These are phyloP conservation scores for Drepana arcuata DNA, from an alignment of 1,140 invertebrate species.

Conservation along the genomic window DNA sequence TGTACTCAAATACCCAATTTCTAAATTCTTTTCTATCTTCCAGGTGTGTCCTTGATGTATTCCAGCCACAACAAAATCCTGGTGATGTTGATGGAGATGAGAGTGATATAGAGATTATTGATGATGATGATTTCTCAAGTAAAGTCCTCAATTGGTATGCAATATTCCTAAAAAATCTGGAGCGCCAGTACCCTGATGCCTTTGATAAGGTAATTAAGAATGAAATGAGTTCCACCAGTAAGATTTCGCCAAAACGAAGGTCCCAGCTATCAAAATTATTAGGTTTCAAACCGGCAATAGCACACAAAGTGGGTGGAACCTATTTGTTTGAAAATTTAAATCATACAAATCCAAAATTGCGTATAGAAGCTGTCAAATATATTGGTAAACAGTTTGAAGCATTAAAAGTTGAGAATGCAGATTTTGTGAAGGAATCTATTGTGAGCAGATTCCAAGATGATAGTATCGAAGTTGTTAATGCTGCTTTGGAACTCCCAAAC, in stretches of 20 bases:
- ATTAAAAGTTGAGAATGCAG: conserved; percentile 63
- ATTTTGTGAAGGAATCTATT: conserved; percentile 73
- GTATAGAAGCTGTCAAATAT: conserved; percentile 75
- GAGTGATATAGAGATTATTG: conserved; percentile 66
- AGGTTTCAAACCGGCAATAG: conserved; percentile 70
- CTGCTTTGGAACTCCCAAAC: conserved; percentile 60
- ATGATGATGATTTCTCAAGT: conserved; percentile 31
- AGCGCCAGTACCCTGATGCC: conserved; percentile 76
- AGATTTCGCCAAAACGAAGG: conserved; percentile 23
- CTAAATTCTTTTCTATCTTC: conserved; percentile 30
- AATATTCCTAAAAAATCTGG: conserved; percentile 68
- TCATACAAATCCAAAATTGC: conserved; percentile 74
- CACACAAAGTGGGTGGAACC: conserved; percentile 65
- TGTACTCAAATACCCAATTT: too few relatives aligned
- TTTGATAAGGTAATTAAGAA: conserved; percentile 77
- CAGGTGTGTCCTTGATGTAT: conserved; percentile 65
- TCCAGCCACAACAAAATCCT: conserved; percentile 17
- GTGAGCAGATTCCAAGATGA: conserved; percentile 75
- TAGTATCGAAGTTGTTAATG: conserved; percentile 66
- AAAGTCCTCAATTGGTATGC: conserved; percentile 67
- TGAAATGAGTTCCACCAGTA: conserved; percentile 48
- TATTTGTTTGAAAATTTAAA: conserved; percentile 79
- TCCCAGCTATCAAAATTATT: conserved; percentile 49
- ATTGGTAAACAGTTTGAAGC: conserved; percentile 68
- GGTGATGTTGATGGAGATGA: conserved; percentile 25